Percentiles rank a stretch among this genome's conserved stretches.
These are phyloP conservation scores for Scomber japonicus DNA, from an alignment of 2,113 vertebrate genomes.

Conservation along the genomic window DNA sequence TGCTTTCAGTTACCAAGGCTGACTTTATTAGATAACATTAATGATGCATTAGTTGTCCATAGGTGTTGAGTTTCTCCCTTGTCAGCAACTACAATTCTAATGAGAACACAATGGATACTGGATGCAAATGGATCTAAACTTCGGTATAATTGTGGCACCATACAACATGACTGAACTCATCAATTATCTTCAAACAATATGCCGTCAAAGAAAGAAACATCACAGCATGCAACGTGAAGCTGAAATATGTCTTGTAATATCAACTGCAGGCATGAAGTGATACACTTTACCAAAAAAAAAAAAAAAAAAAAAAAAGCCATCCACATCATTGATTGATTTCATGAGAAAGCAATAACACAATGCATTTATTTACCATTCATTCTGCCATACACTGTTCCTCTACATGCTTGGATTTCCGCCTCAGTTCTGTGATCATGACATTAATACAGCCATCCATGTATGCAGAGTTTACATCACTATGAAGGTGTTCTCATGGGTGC, in stretches of 20 bases:
- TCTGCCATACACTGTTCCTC: not conserved
- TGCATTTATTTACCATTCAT: constrained; percentile 17
- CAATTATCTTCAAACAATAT: constrained; percentile 38
- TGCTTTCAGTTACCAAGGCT: constrained; percentile 68
- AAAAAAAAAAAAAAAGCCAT: not conserved
- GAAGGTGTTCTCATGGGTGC: constrained; percentile 4
- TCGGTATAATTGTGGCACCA: constrained; percentile 28
- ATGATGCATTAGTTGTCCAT: constrained; percentile 75
- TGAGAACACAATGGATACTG: constrained; percentile 48
- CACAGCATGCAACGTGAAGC: not conserved
- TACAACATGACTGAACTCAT: constrained; percentile 14
- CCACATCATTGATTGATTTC: constrained; percentile 8
- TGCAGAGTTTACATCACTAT: constrained; percentile 3
- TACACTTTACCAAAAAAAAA: not conserved
- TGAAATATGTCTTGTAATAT: constrained; percentile 43
- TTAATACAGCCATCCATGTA: not conserved
- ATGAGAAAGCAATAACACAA: constrained; percentile 1
- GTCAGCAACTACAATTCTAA: constrained; percentile 66
- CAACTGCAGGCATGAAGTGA: constrained; percentile 22
- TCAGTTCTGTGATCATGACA: not conserved
- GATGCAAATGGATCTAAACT: constrained; percentile 43
- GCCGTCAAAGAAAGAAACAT: constrained; percentile 32
- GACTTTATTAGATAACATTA: constrained; percentile 80
- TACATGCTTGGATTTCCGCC: not conserved
- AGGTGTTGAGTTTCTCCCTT: constrained; percentile 62